Percentiles rank a stretch among this genome's conserved stretches.
phyloP scores from a whole-genome alignment of 2,888 invertebrate genomes.

The Nebria salina region DNA sequence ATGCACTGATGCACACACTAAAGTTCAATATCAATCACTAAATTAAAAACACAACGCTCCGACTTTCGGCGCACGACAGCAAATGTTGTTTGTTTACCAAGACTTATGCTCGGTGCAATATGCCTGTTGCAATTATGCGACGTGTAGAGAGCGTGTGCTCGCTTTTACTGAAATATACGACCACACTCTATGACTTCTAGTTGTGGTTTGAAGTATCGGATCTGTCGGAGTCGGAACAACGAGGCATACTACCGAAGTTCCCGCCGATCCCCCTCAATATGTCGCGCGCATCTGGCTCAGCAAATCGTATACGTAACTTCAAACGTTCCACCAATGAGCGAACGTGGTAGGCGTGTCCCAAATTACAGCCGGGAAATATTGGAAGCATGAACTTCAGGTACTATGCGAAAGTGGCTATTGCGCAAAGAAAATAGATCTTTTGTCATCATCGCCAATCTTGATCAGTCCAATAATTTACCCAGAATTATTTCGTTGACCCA shows the following conservation, averaged over 20 bases:
- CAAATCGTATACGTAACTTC: conserved; percentile 49
- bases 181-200: conserved; percentile 52
- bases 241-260: conserved; percentile 50
- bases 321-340: conserved; percentile 55
- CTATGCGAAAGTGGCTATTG: conserved; percentile 18
- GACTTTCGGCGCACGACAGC: background rate
- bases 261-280: conserved; percentile 52
- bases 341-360: conserved; percentile 56
- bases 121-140: background rate
- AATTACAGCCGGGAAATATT: conserved; percentile 59
- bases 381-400: conserved; percentile 53
- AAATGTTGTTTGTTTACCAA: background rate
- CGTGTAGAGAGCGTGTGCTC: background rate
- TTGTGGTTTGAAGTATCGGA: conserved; percentile 52
- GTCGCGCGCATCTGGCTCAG: conserved; percentile 49
- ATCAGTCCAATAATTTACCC: background rate
- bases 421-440: background rate
- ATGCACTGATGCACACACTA: background rate
- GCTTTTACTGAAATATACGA: conserved; percentile 48
- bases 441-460: background rate
- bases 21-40: background rate
- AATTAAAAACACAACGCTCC: background rate
- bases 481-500: no score
- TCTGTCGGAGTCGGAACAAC: conserved; percentile 43
- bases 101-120: background rate